A percentile compares a stretch with the other conserved stretches of the same genome.
phyloP scores from a whole-genome alignment of 2,888 invertebrate genomes.

The Eupithecia tripunctaria region DNA sequence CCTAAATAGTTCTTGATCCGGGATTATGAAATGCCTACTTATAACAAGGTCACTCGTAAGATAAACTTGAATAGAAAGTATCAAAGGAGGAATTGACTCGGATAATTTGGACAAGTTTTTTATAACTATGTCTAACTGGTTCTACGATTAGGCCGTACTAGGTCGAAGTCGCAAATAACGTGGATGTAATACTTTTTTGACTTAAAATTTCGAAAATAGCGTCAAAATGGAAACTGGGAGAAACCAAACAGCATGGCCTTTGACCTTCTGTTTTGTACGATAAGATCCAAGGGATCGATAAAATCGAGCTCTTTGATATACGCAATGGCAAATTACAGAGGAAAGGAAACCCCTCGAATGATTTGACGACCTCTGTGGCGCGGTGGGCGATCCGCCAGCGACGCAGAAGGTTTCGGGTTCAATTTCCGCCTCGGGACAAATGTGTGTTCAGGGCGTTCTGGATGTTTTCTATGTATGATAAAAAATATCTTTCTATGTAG shows the following conservation, averaged over 20 bases:
- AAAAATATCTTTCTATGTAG: too few species aligned
- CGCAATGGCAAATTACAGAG: neutral
- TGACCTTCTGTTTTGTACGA: neutral
- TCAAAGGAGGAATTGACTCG: neutral
- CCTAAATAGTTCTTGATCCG: neutral
- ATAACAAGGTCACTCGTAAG: neutral
- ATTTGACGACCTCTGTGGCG: too few species aligned
- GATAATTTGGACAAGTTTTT: constrained; percentile 19
- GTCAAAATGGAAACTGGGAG: neutral
- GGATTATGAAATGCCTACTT: constrained; percentile 9
- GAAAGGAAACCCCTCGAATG: neutral
- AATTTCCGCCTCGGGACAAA: too few species aligned
- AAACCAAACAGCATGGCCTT: constrained; percentile 7
- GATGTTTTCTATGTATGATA: too few species aligned
- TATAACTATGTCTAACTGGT: constrained; percentile 23
- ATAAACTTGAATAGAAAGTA: constrained; percentile 12
- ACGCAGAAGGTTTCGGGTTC: too few species aligned
- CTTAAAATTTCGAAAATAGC: neutral
- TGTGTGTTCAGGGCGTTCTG: too few species aligned
- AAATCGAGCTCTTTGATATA: neutral
- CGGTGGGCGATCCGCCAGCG: too few species aligned
- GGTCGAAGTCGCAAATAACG: constrained; percentile 10
- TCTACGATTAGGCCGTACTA: neutral
- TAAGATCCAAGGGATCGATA: neutral
- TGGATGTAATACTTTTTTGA: constrained; percentile 6